phyloP scores from a whole-genome alignment of 1,140 invertebrate genomes.

The Euwallacea similis region DNA sequence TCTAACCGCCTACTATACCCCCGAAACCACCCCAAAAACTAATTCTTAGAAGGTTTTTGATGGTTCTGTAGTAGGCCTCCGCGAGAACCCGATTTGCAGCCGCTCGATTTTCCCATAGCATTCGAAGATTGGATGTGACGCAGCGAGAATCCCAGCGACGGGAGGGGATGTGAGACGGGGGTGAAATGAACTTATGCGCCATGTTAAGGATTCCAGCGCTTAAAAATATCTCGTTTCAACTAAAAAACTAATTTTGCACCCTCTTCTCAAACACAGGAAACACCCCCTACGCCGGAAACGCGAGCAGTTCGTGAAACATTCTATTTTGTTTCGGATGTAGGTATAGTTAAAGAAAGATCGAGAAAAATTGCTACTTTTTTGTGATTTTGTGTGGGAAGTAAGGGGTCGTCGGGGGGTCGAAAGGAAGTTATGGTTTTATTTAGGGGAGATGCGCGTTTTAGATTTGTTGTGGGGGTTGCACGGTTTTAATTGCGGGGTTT shows the following conservation, averaged over 20 bases:
- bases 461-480: too few species aligned
- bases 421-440: too few species aligned
- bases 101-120: slow-evolving; percentile 40
- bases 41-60: too few species aligned
- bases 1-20: neutral
- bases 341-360: slow-evolving; percentile 9
- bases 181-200: slow-evolving; percentile 12
- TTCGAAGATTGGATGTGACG: slow-evolving; percentile 37
- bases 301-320: slow-evolving; percentile 22
- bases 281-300: slow-evolving; percentile 37
- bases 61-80: slow-evolving; percentile 16
- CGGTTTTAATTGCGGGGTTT: too few species aligned
- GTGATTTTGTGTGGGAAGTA: slow-evolving; percentile 6
- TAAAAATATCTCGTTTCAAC: slow-evolving; percentile 47
- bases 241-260: slow-evolving; percentile 45
- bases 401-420: too few species aligned
- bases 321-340: slow-evolving; percentile 32
- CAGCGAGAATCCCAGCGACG: slow-evolving; percentile 19
- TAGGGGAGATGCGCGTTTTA: too few species aligned
- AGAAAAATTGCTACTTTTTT: slow-evolving; percentile 32
- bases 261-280: slow-evolving; percentile 45
- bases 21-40: too few species aligned
- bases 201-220: slow-evolving; percentile 12
- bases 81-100: slow-evolving; percentile 32
- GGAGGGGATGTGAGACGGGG: slow-evolving; percentile 1